These are phyloP conservation scores for Morone chrysops DNA, from an alignment of 2,113 vertebrate genomes.

Conservation along the genomic window DNA sequence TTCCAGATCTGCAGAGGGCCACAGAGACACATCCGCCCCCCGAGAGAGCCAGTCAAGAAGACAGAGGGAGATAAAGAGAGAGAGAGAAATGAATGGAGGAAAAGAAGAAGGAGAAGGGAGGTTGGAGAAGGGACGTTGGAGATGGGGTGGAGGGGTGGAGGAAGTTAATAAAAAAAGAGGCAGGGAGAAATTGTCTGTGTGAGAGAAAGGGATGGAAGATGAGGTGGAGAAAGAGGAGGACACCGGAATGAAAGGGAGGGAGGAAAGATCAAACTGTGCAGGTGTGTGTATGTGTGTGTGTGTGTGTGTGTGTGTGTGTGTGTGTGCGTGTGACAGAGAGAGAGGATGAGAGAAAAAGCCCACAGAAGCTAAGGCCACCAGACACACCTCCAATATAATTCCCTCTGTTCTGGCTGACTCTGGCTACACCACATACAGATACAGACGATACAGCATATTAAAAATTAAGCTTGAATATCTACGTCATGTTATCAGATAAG, in stretches of 20 bases:
- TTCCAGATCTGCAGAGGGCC: conserved; percentile 71
- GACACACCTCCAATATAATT: conserved; percentile 9
- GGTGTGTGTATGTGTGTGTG: not conserved
- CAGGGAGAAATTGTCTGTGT: conserved; percentile 41
- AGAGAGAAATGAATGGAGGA: conserved; percentile 29
- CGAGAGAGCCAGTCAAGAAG: conserved; percentile 64
- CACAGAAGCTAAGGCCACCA: conserved; percentile 9
- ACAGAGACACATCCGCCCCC: conserved; percentile 65
- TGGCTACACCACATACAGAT: not conserved
- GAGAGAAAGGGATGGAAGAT: conserved; percentile 40
- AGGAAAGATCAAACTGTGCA: conserved; percentile 21
- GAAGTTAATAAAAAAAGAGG: conserved; percentile 59
- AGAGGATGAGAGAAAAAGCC: conserved; percentile 34
- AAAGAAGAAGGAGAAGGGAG: not conserved
- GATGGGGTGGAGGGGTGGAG: conserved; percentile 21
- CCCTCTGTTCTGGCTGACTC: not conserved
- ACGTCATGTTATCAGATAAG: not conserved
- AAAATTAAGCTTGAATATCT: not conserved
- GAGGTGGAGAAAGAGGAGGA: conserved; percentile 35
- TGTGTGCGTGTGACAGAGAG: conserved; percentile 28
- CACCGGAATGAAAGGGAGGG: conserved; percentile 25
- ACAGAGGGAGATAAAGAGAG: conserved; percentile 18
- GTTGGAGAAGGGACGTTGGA: not conserved
- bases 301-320: not conserved
- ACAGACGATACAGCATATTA: not conserved